Evolutionary conservation across 2,113 vertebrate species (phyloP).

Genomic region (Australoheros scitulus): DNA sequence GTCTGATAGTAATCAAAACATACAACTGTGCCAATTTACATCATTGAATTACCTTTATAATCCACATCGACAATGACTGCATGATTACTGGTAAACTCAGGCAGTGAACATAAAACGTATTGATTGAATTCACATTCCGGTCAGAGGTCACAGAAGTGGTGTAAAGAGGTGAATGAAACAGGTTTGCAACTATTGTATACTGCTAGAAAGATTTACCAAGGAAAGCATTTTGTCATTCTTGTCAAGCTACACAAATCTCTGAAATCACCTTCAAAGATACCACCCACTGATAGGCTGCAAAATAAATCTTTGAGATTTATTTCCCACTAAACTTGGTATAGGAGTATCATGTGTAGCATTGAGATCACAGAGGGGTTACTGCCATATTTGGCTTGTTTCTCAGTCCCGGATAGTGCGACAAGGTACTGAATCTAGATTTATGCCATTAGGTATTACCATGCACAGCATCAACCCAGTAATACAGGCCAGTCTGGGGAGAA

Average conservation of each 20-base stretch:
- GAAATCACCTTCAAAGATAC: not conserved
- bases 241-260: not conserved
- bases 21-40: not conserved
- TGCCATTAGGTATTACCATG: slow-evolving; percentile 15
- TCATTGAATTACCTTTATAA: not conserved
- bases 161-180: not conserved
- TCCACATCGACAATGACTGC: not conserved
- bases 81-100: not conserved
- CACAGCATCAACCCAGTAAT: not conserved
- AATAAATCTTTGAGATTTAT: slow-evolving; percentile 2
- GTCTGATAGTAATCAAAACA: not conserved
- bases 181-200: not conserved
- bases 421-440: not conserved
- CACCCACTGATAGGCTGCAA: not conserved
- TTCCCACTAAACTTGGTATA: not conserved
- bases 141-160: not conserved
- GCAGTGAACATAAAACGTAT: not conserved
- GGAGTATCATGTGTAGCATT: not conserved
- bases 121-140: not conserved
- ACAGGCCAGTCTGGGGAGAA: slow-evolving; percentile 14
- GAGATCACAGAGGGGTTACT: not conserved
- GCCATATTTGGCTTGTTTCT: not conserved
- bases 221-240: not conserved
- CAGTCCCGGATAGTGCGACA: slow-evolving; percentile 1
- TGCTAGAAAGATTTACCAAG: not conserved